Percentiles rank a stretch among this genome's conserved stretches.
Conservation (phyloP, 1,140 invertebrate genomes). For the Chrysopa pallens region DNA sequence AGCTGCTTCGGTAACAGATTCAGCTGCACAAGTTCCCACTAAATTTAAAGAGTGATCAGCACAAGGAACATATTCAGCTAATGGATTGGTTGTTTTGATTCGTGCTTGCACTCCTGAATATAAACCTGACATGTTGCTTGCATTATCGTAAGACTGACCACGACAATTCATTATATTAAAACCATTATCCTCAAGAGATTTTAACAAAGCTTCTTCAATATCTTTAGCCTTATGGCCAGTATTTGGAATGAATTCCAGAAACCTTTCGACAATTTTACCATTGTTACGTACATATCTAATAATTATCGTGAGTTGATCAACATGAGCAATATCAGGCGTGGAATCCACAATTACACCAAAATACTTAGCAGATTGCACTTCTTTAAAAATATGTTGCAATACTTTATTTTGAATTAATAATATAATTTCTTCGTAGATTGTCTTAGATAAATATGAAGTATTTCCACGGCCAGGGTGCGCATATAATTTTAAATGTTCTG, state of each 20-base stretch:
- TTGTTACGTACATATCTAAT: conserved; percentile 10
- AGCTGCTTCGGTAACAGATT: not conserved
- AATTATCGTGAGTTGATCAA: conserved; percentile 12
- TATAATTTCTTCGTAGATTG: conserved; percentile 6
- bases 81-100: conserved; percentile 6
- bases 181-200: conserved; percentile 6
- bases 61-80: not conserved
- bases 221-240: conserved; percentile 13
- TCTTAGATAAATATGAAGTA: conserved; percentile 5
- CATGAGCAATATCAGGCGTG: conserved; percentile 10
- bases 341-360: conserved; percentile 4
- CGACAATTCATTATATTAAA: conserved; percentile 12
- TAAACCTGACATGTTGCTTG: conserved; percentile 16
- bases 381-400: conserved; percentile 2
- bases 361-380: conserved; percentile 2
- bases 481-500: conserved; percentile 5
- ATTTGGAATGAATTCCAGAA: conserved; percentile 14
- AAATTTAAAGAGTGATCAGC: not conserved
- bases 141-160: conserved; percentile 19
- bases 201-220: conserved; percentile 5
- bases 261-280: conserved; percentile 11
- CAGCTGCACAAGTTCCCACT: not conserved
- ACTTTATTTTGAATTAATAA: conserved; percentile 4
- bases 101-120: conserved; percentile 17
- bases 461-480: conserved; percentile 1